Percentiles rank a stretch among this genome's conserved stretches.
Evolutionary conservation across 1,140 invertebrate species (phyloP).

Genomic region (Pogonognathellus flavescens): DNA sequence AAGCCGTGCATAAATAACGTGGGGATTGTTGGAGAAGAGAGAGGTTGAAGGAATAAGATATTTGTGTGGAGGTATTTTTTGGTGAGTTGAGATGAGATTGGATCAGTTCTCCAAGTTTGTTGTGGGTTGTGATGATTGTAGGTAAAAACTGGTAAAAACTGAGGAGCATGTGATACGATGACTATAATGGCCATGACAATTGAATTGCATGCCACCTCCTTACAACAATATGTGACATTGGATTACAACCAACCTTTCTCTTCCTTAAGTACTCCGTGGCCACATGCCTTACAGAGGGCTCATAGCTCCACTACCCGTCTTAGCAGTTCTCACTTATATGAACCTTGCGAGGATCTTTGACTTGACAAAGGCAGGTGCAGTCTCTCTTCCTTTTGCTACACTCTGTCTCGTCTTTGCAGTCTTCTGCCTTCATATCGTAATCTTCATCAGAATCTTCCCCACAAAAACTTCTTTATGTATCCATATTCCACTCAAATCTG

Average conservation of each 20-base stretch:
- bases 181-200: constrained; percentile 24
- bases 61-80: not conserved
- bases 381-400: not conserved
- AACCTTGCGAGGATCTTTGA: not conserved
- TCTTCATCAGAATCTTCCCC: not conserved
- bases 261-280: not conserved
- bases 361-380: constrained; percentile 26
- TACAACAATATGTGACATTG: constrained; percentile 42
- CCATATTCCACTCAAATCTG: no score
- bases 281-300: not conserved
- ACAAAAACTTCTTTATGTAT: no score
- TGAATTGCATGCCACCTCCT: constrained; percentile 36
- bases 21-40: not conserved
- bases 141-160: not conserved
- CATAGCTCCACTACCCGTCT: not conserved
- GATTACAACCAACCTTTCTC: not conserved
- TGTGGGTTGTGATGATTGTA: no score
- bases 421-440: not conserved
- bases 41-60: not conserved
- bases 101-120: not conserved
- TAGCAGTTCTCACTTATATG: not conserved
- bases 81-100: not conserved
- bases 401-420: not conserved
- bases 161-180: not conserved
- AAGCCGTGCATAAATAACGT: not conserved